Conservation (phyloP, 1,140 invertebrate species). For the Hylaeus volcanicus region DNA sequence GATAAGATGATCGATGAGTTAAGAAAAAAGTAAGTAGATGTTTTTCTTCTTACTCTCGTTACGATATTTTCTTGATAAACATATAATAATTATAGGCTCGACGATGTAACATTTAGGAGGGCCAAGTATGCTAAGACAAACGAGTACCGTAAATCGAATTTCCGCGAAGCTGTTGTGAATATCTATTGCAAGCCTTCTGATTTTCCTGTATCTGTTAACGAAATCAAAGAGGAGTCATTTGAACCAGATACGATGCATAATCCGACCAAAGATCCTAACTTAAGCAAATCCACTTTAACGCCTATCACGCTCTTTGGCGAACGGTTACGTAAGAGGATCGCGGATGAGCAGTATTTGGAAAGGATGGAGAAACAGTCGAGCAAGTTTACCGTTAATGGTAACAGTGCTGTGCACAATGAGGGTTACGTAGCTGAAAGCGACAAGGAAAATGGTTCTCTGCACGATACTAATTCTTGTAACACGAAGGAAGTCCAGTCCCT, state of each 20-base stretch:
- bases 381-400: neutral
- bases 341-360: conserved; percentile 55
- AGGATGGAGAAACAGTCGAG: conserved; percentile 25
- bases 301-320: conserved; percentile 69
- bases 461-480: neutral
- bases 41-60: neutral
- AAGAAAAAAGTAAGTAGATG: conserved; percentile 69
- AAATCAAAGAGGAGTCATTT: conserved; percentile 10
- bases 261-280: conserved; percentile 43
- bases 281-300: conserved; percentile 30
- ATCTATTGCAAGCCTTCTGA: neutral
- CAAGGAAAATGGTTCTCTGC: conserved; percentile 57
- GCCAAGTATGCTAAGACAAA: conserved; percentile 1
- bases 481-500: neutral
- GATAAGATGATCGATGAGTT: conserved; percentile 76
- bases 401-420: neutral
- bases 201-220: neutral
- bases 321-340: conserved; percentile 68
- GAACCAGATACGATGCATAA: neutral
- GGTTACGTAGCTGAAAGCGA: conserved; percentile 41
- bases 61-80: conserved; percentile 13
- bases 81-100: conserved; percentile 64
- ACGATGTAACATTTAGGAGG: conserved; percentile 67
- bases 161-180: conserved; percentile 3
- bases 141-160: neutral